Conservation (phyloP, 1,140 invertebrate species). For the Ips nitidus region DNA sequence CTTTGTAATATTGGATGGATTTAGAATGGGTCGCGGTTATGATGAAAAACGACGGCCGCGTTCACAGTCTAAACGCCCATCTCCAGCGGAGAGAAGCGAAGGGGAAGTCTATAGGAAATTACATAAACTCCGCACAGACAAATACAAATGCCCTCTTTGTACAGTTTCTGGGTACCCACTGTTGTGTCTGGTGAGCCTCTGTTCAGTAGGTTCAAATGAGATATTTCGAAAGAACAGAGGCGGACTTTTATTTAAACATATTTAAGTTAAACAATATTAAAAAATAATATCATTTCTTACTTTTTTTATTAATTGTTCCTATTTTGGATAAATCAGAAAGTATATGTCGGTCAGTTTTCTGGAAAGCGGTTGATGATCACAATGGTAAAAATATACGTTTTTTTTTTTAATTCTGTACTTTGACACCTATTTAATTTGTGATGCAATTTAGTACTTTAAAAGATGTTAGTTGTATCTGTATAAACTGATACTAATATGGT, state of each 20-base stretch:
- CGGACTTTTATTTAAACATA: conserved; percentile 1
- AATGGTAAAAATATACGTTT: too few species aligned
- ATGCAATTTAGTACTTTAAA: too few species aligned
- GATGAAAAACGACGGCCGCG: conserved; percentile 1
- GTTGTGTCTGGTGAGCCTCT: conserved; percentile 47
- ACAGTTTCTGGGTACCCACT: conserved; percentile 52
- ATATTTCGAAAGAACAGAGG: conserved; percentile 8
- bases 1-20: conserved; percentile 51
- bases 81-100: conserved; percentile 45
- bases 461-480: too few species aligned
- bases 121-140: conserved; percentile 55
- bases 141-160: conserved; percentile 55
- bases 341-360: too few species aligned
- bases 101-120: conserved; percentile 54
- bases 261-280: not conserved
- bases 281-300: too few species aligned
- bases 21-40: conserved; percentile 43
- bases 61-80: conserved; percentile 45
- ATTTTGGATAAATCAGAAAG: too few species aligned
- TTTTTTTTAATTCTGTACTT: too few species aligned
- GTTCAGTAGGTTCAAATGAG: conserved; percentile 43
- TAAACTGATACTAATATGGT: too few species aligned
- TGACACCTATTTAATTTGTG: too few species aligned
- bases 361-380: too few species aligned
- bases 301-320: too few species aligned